A percentile compares a stretch with the other conserved stretches of the same genome.
Conservation (phyloP, 2,797 vertebrate genomes). For the Myiothlypis chrysogaster region DNA sequence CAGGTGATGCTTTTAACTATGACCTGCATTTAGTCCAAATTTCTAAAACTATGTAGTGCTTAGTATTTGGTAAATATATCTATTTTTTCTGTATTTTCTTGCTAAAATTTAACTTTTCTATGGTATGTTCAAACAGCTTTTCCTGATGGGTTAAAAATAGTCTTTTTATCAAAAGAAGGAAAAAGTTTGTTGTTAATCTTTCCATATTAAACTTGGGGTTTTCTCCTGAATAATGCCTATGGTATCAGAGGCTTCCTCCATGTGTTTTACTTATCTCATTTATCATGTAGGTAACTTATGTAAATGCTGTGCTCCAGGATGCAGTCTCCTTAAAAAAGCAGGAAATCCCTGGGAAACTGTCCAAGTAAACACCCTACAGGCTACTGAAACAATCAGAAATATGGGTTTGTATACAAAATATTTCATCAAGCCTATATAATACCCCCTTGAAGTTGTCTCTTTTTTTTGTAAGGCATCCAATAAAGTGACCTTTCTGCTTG, state of each 20-base stretch:
- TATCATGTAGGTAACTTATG: not conserved
- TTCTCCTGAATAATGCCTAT: not conserved
- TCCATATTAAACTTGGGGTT: not conserved
- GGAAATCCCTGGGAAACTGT: slow-evolving; percentile 35
- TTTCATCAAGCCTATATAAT: not conserved
- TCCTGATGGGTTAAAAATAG: not conserved
- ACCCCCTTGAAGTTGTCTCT: not conserved
- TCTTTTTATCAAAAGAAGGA: not conserved
- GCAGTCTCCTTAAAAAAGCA: not conserved
- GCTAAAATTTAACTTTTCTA: not conserved
- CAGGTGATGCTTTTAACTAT: not conserved
- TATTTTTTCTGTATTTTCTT: not conserved
- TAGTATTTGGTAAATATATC: not conserved
- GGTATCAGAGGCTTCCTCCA: not conserved
- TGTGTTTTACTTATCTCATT: not conserved
- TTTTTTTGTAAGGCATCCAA: not conserved
- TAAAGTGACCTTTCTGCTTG: not conserved
- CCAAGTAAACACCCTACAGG: not conserved
- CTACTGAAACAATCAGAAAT: slow-evolving; percentile 16
- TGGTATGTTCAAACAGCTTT: not conserved
- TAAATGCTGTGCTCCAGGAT: not conserved
- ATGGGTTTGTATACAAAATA: not conserved
- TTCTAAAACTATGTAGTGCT: not conserved
- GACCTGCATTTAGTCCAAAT: not conserved
- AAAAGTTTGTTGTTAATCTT: not conserved